phyloP scores from a whole-genome alignment of 2,888 invertebrate species.

The Heliconius ethilla region DNA sequence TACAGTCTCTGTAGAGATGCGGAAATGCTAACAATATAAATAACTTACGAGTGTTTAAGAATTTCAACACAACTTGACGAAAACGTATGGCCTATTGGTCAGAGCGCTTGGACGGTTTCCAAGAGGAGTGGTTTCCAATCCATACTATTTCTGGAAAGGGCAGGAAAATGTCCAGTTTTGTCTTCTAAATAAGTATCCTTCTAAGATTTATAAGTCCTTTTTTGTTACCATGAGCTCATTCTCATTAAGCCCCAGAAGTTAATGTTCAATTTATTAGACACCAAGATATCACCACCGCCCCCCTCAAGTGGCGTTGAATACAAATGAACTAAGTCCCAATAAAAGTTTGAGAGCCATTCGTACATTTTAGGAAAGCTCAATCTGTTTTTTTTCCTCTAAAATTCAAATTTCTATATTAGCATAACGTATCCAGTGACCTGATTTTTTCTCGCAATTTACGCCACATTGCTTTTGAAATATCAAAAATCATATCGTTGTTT shows the following conservation, averaged over 20 bases:
- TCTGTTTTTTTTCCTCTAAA: constrained; percentile 24
- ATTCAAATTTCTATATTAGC: constrained; percentile 21
- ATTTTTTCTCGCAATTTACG: constrained; percentile 7
- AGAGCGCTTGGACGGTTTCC: no score
- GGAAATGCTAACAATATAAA: no score
- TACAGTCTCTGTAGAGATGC: no score
- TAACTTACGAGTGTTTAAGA: no score
- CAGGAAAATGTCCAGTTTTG: no score
- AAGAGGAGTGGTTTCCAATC: background rate
- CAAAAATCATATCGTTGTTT: background rate
- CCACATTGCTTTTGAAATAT: constrained; percentile 15
- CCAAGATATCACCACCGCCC: background rate
- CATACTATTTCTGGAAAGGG: no score
- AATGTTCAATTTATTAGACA: background rate
- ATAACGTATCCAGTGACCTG: constrained; percentile 21
- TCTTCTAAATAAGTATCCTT: background rate
- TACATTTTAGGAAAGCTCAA: constrained; percentile 10
- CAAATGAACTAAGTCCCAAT: constrained; percentile 6
- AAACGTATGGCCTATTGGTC: no score
- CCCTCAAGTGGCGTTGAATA: constrained; percentile 5
- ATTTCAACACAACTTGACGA: no score
- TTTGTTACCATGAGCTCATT: background rate
- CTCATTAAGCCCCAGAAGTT: background rate
- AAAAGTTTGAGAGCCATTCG: constrained; percentile 18
- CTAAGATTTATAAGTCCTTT: background rate